Conservation (phyloP, 2,888 invertebrate species). For the Nephrotoma guestfalica region DNA sequence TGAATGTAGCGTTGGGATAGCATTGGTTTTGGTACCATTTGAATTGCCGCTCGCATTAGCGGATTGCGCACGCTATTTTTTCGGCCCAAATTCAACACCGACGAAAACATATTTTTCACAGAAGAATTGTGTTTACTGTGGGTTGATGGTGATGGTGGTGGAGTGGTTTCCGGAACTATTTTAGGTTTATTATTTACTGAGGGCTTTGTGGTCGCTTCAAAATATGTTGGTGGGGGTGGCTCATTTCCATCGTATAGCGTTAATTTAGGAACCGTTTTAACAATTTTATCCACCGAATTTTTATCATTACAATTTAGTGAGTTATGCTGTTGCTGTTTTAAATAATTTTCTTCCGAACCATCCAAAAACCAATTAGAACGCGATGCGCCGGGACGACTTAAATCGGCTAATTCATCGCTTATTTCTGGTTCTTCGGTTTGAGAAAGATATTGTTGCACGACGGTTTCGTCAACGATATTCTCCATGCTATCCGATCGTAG, state of each 20-base stretch:
- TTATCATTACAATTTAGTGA: slow-evolving; percentile 3
- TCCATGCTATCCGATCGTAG: slow-evolving; percentile 25
- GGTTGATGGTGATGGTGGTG: not conserved
- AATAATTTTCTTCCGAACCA: not conserved
- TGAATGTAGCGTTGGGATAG: slow-evolving; percentile 27
- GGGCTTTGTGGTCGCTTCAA: slow-evolving; percentile 23
- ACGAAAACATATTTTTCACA: slow-evolving; percentile 21
- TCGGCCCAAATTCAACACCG: slow-evolving; percentile 23
- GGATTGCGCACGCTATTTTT: slow-evolving; percentile 24
- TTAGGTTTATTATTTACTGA: not conserved
- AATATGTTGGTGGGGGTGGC: slow-evolving; percentile 26
- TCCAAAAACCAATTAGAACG: slow-evolving; percentile 28
- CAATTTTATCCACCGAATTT: slow-evolving; percentile 5
- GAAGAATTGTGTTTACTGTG: slow-evolving; percentile 4
- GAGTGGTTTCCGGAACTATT: slow-evolving; percentile 5
- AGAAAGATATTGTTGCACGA: slow-evolving; percentile 9
- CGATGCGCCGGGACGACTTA: slow-evolving; percentile 7
- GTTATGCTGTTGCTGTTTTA: slow-evolving; percentile 5
- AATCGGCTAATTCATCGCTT: not conserved
- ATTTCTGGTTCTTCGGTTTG: slow-evolving; percentile 5
- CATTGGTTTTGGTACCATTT: slow-evolving; percentile 30
- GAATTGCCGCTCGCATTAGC: slow-evolving; percentile 24
- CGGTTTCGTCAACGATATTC: slow-evolving; percentile 21
- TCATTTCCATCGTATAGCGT: not conserved
- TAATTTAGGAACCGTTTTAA: slow-evolving; percentile 6